Conservation (phyloP, 2,888 invertebrate genomes). For the Coleophora deauratella region DNA sequence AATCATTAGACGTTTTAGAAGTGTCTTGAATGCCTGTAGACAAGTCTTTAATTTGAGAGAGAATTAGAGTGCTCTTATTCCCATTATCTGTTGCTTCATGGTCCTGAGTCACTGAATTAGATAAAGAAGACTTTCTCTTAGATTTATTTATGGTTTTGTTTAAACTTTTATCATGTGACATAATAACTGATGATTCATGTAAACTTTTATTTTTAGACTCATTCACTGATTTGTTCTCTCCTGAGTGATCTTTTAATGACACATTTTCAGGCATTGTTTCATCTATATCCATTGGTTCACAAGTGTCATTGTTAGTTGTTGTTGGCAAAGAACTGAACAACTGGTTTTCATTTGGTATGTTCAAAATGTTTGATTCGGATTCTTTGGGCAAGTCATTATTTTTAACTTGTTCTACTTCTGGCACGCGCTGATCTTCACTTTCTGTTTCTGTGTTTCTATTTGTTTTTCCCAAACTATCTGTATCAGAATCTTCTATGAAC, state of each 20-base stretch:
- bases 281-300: conserved; percentile 67
- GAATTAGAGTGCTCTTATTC: conserved; percentile 47
- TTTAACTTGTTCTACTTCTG: conserved; percentile 32
- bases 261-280: conserved; percentile 50
- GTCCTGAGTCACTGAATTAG: conserved; percentile 22
- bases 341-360: conserved; percentile 9
- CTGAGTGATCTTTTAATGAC: conserved; percentile 24
- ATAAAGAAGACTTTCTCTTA: conserved; percentile 25
- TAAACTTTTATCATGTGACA: conserved; percentile 11
- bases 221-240: background rate
- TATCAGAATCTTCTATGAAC: conserved; percentile 48
- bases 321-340: conserved; percentile 5
- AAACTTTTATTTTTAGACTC: background rate
- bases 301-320: conserved; percentile 26
- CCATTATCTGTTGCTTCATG: conserved; percentile 31
- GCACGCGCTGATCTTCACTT: conserved; percentile 54
- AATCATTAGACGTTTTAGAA: conserved; percentile 26
- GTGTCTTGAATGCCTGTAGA: conserved; percentile 30
- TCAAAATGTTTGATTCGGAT: background rate
- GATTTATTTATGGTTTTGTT: conserved; percentile 23
- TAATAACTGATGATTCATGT: conserved; percentile 19
- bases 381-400: conserved; percentile 6
- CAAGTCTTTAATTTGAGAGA: conserved; percentile 49
- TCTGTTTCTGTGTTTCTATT: conserved; percentile 21
- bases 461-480: conserved; percentile 22